Percentiles rank a stretch among this genome's conserved stretches.
Evolutionary conservation across 1,140 invertebrate species (phyloP).

Genomic region (Acromyrmex charruanus): DNA sequence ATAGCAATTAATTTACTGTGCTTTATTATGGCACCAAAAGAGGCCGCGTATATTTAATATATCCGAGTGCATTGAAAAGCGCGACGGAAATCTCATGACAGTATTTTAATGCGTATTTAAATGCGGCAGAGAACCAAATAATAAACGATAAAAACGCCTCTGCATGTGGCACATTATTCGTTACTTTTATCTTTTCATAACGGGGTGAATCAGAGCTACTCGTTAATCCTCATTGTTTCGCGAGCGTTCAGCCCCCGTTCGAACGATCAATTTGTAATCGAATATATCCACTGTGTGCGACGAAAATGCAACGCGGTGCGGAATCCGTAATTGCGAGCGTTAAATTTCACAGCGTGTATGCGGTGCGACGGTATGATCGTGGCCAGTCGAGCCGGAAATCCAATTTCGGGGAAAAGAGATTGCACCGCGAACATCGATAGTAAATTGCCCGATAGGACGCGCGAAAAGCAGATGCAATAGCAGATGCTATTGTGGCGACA

Average conservation of each 20-base stretch:
- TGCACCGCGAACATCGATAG: conserved; percentile 23
- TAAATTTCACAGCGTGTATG: conserved; percentile 65
- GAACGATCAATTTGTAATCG: conserved; percentile 65
- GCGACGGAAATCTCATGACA: conserved; percentile 45
- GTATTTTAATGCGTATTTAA: conserved; percentile 60
- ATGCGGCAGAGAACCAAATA: conserved; percentile 15
- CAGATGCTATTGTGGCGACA: conserved; percentile 30
- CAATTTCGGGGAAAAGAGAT: conserved; percentile 58
- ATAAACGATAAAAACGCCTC: conserved; percentile 52
- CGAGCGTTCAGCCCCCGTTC: conserved; percentile 32
- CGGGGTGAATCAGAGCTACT: conserved; percentile 54
- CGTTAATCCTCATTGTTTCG: conserved; percentile 65
- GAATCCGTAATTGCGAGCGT: conserved; percentile 57
- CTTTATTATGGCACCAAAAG: neutral
- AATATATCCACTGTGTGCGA: conserved; percentile 49
- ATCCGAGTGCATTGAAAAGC: conserved; percentile 25
- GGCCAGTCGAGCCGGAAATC: conserved; percentile 43
- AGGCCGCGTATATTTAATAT: conserved; percentile 36
- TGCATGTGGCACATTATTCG: conserved; percentile 18
- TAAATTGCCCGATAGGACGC: conserved; percentile 28
- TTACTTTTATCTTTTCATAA: conserved; percentile 63
- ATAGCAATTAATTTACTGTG: conserved; percentile 14
- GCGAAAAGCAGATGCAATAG: conserved; percentile 38
- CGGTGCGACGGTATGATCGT: conserved; percentile 49
- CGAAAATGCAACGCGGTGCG: conserved; percentile 53